Percentiles rank a stretch among this genome's conserved stretches.
phyloP scores from a whole-genome alignment of 1,140 invertebrate genomes.

The Portunus trituberculatus region DNA sequence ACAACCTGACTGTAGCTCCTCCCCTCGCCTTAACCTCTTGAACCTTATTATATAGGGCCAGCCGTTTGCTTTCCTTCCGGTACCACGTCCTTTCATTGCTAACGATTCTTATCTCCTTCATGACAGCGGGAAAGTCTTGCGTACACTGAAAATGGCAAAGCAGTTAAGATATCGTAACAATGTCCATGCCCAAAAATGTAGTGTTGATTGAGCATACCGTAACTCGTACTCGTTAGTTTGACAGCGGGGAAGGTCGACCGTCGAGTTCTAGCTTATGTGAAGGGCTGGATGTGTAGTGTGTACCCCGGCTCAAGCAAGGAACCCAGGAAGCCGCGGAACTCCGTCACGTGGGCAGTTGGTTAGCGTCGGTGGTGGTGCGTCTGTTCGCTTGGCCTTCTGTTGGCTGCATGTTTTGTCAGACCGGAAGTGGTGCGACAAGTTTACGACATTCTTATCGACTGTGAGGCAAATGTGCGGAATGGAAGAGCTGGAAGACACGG shows the following conservation, averaged over 20 bases:
- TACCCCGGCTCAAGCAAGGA: too few relatives aligned
- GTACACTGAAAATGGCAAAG: background rate
- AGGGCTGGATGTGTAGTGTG: background rate
- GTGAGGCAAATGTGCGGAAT: background rate
- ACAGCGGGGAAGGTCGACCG: background rate
- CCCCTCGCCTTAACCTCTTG: background rate
- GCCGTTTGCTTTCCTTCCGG: background rate
- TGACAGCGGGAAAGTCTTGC: background rate
- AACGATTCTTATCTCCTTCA: background rate
- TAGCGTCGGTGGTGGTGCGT: background rate
- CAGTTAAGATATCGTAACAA: background rate
- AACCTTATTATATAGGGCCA: slow-evolving; percentile 2
- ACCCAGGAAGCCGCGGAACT: too few relatives aligned
- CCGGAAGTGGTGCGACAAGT: slow-evolving; percentile 1
- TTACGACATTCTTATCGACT: background rate
- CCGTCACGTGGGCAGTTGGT: too few relatives aligned
- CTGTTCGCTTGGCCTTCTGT: background rate
- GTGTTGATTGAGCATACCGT: background rate
- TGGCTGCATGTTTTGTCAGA: background rate
- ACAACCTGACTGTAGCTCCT: background rate
- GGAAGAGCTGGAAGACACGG: background rate
- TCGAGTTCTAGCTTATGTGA: background rate
- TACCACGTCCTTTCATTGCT: background rate
- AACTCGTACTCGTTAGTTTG: background rate
- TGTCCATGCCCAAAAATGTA: background rate